These are phyloP conservation scores for Cheilosia urbana DNA, from an alignment of 2,888 invertebrate species.

Conservation along the genomic window DNA sequence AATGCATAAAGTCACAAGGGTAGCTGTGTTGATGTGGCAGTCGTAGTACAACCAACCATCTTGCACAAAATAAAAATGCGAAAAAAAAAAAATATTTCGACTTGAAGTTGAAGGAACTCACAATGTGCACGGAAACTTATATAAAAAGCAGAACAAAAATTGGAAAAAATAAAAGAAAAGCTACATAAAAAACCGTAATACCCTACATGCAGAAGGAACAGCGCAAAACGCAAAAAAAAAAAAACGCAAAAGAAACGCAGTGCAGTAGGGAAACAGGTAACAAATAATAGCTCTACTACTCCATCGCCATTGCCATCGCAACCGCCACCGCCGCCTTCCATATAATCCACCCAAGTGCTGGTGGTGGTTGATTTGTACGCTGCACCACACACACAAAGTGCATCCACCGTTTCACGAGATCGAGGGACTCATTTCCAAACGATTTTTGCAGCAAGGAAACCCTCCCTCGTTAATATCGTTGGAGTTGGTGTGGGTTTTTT, in stretches of 20 bases:
- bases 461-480: constrained; percentile 55
- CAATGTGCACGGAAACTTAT: constrained; percentile 67
- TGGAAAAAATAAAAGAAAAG: constrained; percentile 22
- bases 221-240: constrained; percentile 38
- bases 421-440: constrained; percentile 64
- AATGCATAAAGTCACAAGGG: constrained; percentile 51
- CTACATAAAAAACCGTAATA: constrained; percentile 68
- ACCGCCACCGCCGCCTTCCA: constrained; percentile 34
- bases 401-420: constrained; percentile 65
- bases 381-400: constrained; percentile 62
- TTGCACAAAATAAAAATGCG: constrained; percentile 24
- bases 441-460: constrained; percentile 62
- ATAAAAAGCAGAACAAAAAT: constrained; percentile 59
- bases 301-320: constrained; percentile 53
- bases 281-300: constrained; percentile 71
- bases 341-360: constrained; percentile 30
- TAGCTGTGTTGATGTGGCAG: constrained; percentile 54
- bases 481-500: constrained; percentile 12
- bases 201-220: constrained; percentile 67
- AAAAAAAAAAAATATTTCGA: constrained; percentile 55
- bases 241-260: constrained; percentile 58
- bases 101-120: constrained; percentile 74
- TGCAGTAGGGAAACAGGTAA: constrained; percentile 75
- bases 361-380: constrained; percentile 49
- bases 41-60: constrained; percentile 57